Base-by-base conservation (phyloP, 1,140 invertebrate species). In the Drosophila lacteicornis region DNA sequence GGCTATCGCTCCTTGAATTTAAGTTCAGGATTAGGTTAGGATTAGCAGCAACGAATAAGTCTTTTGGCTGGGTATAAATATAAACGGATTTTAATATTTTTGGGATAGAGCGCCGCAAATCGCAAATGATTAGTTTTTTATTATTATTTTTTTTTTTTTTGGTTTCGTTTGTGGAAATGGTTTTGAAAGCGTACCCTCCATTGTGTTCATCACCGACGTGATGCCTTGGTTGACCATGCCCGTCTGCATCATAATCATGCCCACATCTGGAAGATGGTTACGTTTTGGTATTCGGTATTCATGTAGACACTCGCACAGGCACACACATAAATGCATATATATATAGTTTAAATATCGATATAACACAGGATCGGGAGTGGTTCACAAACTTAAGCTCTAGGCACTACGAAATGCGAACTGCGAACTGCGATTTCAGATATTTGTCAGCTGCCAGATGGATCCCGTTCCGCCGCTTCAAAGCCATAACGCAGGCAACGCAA, bases 181-280 rank as follows among this genome's bases (percentile, higher is more conserved):
- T 70, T 80, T 93, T 86, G 79, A 78, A 88, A 79, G 93, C 96
- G 95, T 97, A 97, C 96, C 96, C 94, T 97, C 96, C 93, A 96
- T 95, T 94, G 95, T 95, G 95, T 96, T 96, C 85, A 92, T 91
- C 93, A 95, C 94, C 93, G 95, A 93, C 94, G 95, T 96, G 93
- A 96, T 94, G 93, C 95, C 95, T 94, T 96, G 95, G 95, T 97
- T 97, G 85, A 97, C 96, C 96, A 97, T 97, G 94, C 96, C 96
- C 93, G 96, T 95, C 96, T 97, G 96, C 96, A 97, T 97, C 96
- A 97, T 97, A 95, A 97, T 97, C 96, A 97, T 97, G 95, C 97
- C 96, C 93, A 97, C 97, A 97, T 97, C 97, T 97, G 97, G 91
- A 97, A 97, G 71, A 91, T 71, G 82, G 67, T 86, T 68, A 85